Conservation (phyloP, 2,888 invertebrate genomes). For the Teleiodes luculella region DNA sequence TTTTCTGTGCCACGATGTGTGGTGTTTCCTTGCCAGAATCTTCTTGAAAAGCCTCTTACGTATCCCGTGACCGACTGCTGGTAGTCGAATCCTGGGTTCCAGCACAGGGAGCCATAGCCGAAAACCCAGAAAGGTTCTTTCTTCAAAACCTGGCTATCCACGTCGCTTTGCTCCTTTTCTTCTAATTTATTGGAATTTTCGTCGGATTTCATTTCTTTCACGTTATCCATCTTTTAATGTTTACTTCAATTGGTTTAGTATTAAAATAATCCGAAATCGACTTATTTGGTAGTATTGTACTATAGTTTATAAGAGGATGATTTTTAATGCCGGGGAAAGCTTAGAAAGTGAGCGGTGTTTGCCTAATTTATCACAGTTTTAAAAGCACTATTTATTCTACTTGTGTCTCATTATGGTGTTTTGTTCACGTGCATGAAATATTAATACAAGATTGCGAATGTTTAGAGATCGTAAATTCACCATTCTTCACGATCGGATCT, state of each 20-base stretch:
- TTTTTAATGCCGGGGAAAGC: slow-evolving; percentile 37
- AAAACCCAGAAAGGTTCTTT: slow-evolving; percentile 89
- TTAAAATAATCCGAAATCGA: slow-evolving; percentile 6
- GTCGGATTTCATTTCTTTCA: slow-evolving; percentile 12
- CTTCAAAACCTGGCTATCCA: slow-evolving; percentile 42
- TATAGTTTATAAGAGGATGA: slow-evolving; percentile 29
- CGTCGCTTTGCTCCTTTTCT: slow-evolving; percentile 25
- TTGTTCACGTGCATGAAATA: slow-evolving; percentile 42
- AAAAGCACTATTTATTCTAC: slow-evolving; percentile 48
- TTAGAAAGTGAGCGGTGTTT: slow-evolving; percentile 38
- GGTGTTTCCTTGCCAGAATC: slow-evolving; percentile 96
- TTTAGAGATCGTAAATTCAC: slow-evolving; percentile 31
- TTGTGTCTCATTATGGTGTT: slow-evolving; percentile 59
- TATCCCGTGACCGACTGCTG: slow-evolving; percentile 89
- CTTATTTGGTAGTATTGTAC: slow-evolving; percentile 6
- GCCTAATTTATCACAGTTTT: slow-evolving; percentile 42
- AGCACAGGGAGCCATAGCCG: slow-evolving; percentile 96
- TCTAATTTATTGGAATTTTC: slow-evolving; percentile 16
- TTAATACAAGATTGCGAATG: slow-evolving; percentile 41
- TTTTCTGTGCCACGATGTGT: slow-evolving; percentile 87
- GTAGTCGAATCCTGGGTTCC: slow-evolving; percentile 95
- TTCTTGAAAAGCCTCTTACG: slow-evolving; percentile 87
- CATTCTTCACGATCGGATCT: slow-evolving; percentile 44
- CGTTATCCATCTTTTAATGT: not conserved
- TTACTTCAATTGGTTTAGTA: not conserved